Percentiles rank a stretch among this genome's conserved stretches.
Evolutionary conservation across 2,113 vertebrate genomes (phyloP).

Genomic region (Mionectes macconnelli): DNA sequence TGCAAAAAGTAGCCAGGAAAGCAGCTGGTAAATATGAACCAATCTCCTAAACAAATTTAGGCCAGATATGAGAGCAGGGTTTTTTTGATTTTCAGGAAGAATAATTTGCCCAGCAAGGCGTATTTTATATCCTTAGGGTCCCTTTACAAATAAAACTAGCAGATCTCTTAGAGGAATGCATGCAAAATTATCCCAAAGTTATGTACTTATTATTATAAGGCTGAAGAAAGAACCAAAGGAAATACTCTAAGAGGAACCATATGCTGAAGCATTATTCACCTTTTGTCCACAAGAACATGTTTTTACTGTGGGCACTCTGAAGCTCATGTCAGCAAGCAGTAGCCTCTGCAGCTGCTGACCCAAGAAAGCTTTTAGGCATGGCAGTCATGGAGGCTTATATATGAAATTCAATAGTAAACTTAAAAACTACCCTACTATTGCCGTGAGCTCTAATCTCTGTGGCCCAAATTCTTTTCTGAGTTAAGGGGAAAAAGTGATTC

Average conservation of each 20-base stretch:
- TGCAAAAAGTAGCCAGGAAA: background rate
- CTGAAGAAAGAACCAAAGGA: background rate
- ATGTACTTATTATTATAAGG: constrained; percentile 33
- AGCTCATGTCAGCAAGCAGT: background rate
- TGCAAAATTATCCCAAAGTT: constrained; percentile 21
- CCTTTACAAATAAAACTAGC: background rate
- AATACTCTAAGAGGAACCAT: constrained; percentile 42
- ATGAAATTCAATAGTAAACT: background rate
- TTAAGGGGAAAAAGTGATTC: background rate
- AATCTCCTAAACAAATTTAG: background rate
- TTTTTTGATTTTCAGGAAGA: background rate
- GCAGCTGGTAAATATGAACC: background rate
- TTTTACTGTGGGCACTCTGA: background rate
- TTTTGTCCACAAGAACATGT: constrained; percentile 4
- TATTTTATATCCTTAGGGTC: background rate
- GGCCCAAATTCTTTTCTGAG: background rate
- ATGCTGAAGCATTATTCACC: constrained; percentile 28
- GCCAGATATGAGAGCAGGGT: background rate
- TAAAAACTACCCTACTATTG: background rate
- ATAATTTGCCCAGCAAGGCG: background rate
- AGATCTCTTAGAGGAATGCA: constrained; percentile 11
- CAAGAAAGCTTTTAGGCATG: background rate
- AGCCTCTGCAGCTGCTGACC: constrained; percentile 16
- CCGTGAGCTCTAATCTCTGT: background rate
- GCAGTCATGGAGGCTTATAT: background rate